Percentiles rank a stretch among this genome's conserved stretches.
Conservation (phyloP, 2,113 vertebrate species). For the Pygoscelis adeliae region DNA sequence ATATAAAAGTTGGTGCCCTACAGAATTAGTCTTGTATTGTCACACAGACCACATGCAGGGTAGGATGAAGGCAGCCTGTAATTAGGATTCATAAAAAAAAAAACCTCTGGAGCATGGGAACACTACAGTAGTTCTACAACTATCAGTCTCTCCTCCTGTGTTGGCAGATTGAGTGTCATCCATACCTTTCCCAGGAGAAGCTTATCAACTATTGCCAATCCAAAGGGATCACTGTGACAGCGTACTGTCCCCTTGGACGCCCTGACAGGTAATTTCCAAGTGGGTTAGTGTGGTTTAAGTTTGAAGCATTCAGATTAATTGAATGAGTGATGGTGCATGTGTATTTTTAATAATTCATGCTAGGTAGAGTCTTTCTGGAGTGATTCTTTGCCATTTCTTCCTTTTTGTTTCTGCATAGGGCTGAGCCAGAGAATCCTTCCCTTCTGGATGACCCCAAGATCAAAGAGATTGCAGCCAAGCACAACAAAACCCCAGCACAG, state of each 20-base stretch:
- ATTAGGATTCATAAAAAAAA: background rate
- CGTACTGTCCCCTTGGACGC: constrained; percentile 93
- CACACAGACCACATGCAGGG: background rate
- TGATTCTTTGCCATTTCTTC: background rate
- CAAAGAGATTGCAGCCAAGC: constrained; percentile 81
- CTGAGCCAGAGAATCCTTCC: constrained; percentile 76
- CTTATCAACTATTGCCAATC: constrained; percentile 88
- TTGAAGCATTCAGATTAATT: background rate
- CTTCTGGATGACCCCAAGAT: constrained; percentile 85
- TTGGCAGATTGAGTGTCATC: constrained; percentile 89
- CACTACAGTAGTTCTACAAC: background rate
- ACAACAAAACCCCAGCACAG: constrained; percentile 89
- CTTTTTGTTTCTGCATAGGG: constrained; percentile 62
- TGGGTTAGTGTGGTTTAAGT: background rate
- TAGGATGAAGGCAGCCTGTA: background rate
- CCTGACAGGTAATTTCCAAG: constrained; percentile 84
- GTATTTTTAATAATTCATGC: background rate
- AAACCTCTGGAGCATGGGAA: background rate
- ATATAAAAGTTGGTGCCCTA: background rate
- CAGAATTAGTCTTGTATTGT: background rate
- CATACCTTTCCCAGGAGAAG: constrained; percentile 90
- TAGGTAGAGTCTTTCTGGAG: background rate
- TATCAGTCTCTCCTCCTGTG: background rate
- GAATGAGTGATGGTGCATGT: background rate
- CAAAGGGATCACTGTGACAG: constrained; percentile 88